A percentile compares a stretch with the other conserved stretches of the same genome.
Conservation (phyloP, 2,888 invertebrate genomes). For the Crematogaster levior region DNA sequence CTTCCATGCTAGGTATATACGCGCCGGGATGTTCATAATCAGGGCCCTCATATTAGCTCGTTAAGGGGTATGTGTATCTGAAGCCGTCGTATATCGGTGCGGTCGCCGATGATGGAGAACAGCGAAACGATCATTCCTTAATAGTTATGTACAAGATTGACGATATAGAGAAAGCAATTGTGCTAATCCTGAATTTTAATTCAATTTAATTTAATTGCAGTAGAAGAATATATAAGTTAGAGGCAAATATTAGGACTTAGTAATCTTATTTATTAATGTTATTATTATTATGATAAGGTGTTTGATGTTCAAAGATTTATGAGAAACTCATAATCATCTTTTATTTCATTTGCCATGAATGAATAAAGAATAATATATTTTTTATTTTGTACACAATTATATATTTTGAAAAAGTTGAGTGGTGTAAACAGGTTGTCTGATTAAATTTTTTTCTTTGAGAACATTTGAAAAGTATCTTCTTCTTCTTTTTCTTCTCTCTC, state of each 20-base stretch:
- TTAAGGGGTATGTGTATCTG: conserved; percentile 67
- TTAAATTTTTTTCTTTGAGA: too few species aligned
- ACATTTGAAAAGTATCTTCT: too few species aligned
- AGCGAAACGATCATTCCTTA: conserved; percentile 5
- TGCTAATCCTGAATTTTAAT: conserved; percentile 10
- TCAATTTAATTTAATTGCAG: neutral
- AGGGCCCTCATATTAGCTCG: conserved; percentile 69
- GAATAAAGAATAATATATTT: neutral
- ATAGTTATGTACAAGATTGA: conserved; percentile 22
- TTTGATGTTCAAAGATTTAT: too few species aligned
- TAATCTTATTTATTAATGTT: neutral
- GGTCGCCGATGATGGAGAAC: conserved; percentile 1
- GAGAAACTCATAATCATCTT: neutral
- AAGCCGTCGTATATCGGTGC: conserved; percentile 47
- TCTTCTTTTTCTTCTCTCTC: too few species aligned
- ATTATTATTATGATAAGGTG: neutral
- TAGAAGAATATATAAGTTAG: too few species aligned
- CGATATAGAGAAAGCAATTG: neutral
- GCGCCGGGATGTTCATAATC: conserved; percentile 68
- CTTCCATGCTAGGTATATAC: conserved; percentile 32
- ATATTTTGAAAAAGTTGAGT: neutral
- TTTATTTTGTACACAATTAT: neutral
- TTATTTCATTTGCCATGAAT: neutral
- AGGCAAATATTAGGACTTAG: neutral
- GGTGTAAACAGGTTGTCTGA: too few species aligned